These are phyloP conservation scores for Dicyrtomina minuta DNA, from an alignment of 2,888 invertebrate genomes.

Conservation along the genomic window DNA sequence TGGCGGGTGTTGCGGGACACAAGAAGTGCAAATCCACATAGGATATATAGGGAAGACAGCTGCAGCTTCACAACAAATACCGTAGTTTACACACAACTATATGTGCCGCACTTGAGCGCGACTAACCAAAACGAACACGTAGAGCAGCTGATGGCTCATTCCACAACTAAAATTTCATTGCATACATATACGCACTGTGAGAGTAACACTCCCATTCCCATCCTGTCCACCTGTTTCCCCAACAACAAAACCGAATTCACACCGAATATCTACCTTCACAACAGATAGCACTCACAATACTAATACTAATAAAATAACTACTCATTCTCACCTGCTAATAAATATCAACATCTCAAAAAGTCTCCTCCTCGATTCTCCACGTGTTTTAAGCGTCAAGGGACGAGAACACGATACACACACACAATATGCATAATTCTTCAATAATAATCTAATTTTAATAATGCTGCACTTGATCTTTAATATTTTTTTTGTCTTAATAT, in stretches of 20 bases:
- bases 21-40: conserved; percentile 32
- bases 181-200: no score
- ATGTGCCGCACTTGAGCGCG: background rate
- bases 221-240: conserved; percentile 39
- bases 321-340: conserved; percentile 26
- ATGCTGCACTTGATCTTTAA: background rate
- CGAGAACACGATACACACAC: no score
- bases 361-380: no score
- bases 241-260: conserved; percentile 25
- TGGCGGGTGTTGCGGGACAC: conserved; percentile 15
- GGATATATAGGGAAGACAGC: conserved; percentile 19
- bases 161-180: conserved; percentile 34
- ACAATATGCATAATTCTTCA: background rate
- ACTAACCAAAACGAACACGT: conserved; percentile 1
- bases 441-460: no score
- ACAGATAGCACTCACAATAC: conserved; percentile 13
- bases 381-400: no score
- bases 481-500: no score
- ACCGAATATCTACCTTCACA: conserved; percentile 16
- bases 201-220: no score
- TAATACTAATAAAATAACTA: no score
- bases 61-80: conserved; percentile 28
- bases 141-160: conserved; percentile 36
- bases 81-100: conserved; percentile 5
- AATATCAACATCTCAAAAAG: no score